phyloP scores from a whole-genome alignment of 2,797 vertebrate species.

The Moxostoma hubbsi region DNA sequence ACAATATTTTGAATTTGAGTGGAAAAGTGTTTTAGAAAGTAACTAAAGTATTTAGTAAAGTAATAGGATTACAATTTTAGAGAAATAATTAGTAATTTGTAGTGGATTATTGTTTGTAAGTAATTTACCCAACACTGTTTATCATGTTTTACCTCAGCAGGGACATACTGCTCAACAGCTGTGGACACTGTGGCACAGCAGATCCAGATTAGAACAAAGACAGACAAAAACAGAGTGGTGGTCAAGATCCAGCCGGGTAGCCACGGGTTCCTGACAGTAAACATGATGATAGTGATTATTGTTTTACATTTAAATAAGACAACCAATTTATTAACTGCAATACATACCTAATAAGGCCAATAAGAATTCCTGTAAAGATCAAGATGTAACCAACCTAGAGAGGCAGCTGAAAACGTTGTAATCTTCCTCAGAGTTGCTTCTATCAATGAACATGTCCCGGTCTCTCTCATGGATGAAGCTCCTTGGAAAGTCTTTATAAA shows the following conservation, averaged over 20 bases:
- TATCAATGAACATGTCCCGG: slow-evolving; percentile 69
- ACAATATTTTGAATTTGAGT: too few species aligned
- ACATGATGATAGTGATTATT: not conserved
- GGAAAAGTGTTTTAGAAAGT: too few species aligned
- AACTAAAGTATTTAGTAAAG: too few species aligned
- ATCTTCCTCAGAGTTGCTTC: slow-evolving; percentile 65
- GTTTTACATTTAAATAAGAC: not conserved
- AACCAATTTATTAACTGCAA: not conserved
- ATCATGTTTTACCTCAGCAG: slow-evolving; percentile 85
- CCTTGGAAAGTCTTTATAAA: slow-evolving; percentile 79
- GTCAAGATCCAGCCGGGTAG: slow-evolving; percentile 94
- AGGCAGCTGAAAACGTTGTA: slow-evolving; percentile 80
- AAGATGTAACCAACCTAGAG: slow-evolving; percentile 71
- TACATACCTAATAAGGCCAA: not conserved
- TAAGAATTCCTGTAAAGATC: not conserved
- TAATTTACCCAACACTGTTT: too few species aligned
- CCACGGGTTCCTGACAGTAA: slow-evolving; percentile 84
- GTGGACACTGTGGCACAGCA: slow-evolving; percentile 97
- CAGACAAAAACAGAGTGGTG: slow-evolving; percentile 89
- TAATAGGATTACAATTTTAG: too few species aligned
- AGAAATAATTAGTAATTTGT: too few species aligned
- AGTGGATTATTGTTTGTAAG: too few species aligned
- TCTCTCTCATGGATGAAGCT: slow-evolving; percentile 77
- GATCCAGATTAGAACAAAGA: slow-evolving; percentile 96
- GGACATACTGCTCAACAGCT: slow-evolving; percentile 94